Conservation (phyloP, 2,888 invertebrate genomes). For the Abscondita cerata region DNA sequence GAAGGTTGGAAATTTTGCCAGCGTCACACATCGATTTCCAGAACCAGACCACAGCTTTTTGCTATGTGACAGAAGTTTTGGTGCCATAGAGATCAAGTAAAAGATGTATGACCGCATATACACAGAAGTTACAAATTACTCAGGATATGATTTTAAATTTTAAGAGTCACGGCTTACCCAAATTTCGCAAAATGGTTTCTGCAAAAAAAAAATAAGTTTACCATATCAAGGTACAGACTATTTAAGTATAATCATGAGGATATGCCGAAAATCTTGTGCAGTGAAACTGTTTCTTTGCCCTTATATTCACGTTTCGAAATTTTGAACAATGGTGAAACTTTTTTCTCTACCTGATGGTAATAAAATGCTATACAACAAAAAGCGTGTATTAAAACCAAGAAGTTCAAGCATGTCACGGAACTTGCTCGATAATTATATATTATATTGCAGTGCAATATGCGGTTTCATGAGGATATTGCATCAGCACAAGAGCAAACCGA, state of each 20-base stretch:
- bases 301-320: slow-evolving; percentile 1
- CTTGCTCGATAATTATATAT: no score
- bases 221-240: no score
- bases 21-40: no score
- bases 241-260: no score
- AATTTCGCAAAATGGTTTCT: slow-evolving; percentile 13
- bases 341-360: neutral
- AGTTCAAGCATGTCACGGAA: slow-evolving; percentile 1
- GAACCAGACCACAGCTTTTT: slow-evolving; percentile 13
- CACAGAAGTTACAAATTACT: slow-evolving; percentile 5
- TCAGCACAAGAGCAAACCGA: no score
- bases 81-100: slow-evolving; percentile 10
- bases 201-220: slow-evolving; percentile 1
- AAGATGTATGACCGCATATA: slow-evolving; percentile 10
- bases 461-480: neutral
- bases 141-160: slow-evolving; percentile 7
- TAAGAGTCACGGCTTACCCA: slow-evolving; percentile 4
- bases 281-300: slow-evolving; percentile 4
- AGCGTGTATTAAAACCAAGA: no score
- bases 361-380: neutral
- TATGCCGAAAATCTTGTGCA: slow-evolving; percentile 8
- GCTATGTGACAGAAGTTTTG: slow-evolving; percentile 11
- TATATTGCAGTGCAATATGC: neutral
- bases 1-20: no score
- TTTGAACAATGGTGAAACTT: neutral